Evolutionary conservation across 2,797 vertebrate species (phyloP).

Genomic region (Potorous gilbertii): DNA sequence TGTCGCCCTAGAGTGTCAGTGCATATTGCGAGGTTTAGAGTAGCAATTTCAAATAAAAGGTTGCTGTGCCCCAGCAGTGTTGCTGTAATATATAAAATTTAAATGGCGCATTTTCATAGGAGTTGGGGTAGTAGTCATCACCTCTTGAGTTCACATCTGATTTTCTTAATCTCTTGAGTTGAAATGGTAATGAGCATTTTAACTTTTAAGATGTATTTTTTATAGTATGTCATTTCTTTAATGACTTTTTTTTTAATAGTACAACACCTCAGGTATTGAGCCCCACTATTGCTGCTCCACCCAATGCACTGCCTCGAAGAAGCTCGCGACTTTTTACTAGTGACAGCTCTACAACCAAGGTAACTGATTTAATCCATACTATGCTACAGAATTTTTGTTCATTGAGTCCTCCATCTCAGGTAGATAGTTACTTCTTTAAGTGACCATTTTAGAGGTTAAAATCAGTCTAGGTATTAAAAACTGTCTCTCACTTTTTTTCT

Average conservation of each 20-base stretch:
- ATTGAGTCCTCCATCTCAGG: background rate
- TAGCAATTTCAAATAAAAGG: conserved; percentile 31
- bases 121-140: background rate
- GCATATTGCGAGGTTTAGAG: conserved; percentile 47
- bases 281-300: conserved; percentile 96
- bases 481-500: conserved; percentile 27
- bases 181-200: conserved; percentile 34
- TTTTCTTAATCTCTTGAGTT: conserved; percentile 48
- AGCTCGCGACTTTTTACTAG: conserved; percentile 97
- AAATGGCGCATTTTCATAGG: conserved; percentile 52
- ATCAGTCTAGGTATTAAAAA: background rate
- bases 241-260: conserved; percentile 80
- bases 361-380: conserved; percentile 77
- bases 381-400: background rate
- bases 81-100: conserved; percentile 17
- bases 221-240: conserved; percentile 24
- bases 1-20: conserved; percentile 38
- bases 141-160: conserved; percentile 22
- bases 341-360: conserved; percentile 98
- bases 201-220: conserved; percentile 15
- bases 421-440: conserved; percentile 12
- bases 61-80: conserved; percentile 13
- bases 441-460: conserved; percentile 5
- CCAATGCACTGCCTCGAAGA: conserved; percentile 96
- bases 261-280: conserved; percentile 98